These are phyloP conservation scores for Philereme vetulata DNA, from an alignment of 2,888 invertebrate genomes.

Conservation along the genomic window DNA sequence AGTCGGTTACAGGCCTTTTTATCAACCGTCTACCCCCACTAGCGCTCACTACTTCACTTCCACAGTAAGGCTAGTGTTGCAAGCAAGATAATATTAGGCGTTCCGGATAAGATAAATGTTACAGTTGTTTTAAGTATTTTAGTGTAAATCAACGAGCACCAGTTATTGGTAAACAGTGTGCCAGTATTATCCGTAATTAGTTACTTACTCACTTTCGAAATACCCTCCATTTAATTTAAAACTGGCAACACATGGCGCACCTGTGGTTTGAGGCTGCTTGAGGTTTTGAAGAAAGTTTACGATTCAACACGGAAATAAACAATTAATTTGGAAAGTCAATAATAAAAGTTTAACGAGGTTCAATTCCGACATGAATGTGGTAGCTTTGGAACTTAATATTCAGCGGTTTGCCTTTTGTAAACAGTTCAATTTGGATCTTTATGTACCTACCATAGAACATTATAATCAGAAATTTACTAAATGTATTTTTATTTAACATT, in stretches of 20 bases:
- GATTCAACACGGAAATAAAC: constrained; percentile 36
- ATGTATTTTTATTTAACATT: background rate
- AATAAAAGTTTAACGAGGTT: constrained; percentile 48
- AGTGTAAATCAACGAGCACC: no score
- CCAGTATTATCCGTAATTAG: no score
- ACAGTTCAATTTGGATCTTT: constrained; percentile 53
- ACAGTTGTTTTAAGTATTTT: no score
- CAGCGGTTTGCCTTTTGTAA: constrained; percentile 51
- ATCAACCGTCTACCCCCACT: no score
- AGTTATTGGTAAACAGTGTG: no score
- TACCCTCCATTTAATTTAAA: background rate
- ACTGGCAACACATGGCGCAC: constrained; percentile 18
- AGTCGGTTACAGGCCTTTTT: no score
- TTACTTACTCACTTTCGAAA: no score
- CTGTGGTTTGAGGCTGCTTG: constrained; percentile 15
- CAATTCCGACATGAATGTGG: constrained; percentile 43
- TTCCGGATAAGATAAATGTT: no score
- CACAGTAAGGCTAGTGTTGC: no score
- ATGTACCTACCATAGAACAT: constrained; percentile 21
- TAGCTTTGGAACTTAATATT: constrained; percentile 51
- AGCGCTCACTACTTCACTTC: no score
- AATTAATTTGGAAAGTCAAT: constrained; percentile 40
- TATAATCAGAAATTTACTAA: background rate
- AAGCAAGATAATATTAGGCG: no score
- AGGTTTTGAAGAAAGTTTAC: constrained; percentile 23